Evolutionary conservation across 2,888 invertebrate genomes (phyloP).

Genomic region (Camponotus fellah): DNA sequence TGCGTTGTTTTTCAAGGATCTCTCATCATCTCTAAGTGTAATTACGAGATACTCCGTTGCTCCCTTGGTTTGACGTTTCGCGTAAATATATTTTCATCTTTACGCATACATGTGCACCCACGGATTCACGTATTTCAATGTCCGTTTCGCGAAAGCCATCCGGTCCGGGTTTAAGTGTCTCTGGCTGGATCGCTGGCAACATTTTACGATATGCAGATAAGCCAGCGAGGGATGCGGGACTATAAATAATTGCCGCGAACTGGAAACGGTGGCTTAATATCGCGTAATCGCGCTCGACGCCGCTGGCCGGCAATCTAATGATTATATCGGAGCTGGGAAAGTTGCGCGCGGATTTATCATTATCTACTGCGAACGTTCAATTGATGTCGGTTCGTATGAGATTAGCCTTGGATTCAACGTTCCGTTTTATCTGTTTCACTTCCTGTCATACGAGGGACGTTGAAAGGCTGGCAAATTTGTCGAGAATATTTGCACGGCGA

Average conservation of each 20-base stretch:
- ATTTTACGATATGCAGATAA: conserved; percentile 52
- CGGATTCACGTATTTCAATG: conserved; percentile 24
- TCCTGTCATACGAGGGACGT: conserved; percentile 19
- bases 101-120: neutral
- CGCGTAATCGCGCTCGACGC: conserved; percentile 40
- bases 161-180: conserved; percentile 24
- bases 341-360: conserved; percentile 41
- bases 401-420: conserved; percentile 31
- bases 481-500: conserved; percentile 3
- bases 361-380: conserved; percentile 21
- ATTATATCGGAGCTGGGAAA: conserved; percentile 37
- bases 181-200: conserved; percentile 10
- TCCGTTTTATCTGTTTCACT: conserved; percentile 40
- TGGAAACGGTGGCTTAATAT: conserved; percentile 51
- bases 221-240: conserved; percentile 38
- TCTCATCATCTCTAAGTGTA: neutral
- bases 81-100: neutral
- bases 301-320: conserved; percentile 20
- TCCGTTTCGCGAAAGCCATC: conserved; percentile 41
- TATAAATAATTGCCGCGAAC: conserved; percentile 50
- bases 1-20: conserved; percentile 14
- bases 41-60: neutral
- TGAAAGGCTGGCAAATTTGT: conserved; percentile 1
- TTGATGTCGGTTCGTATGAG: neutral
- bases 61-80: neutral